A percentile compares a stretch with the other conserved stretches of the same genome.
phyloP scores from a whole-genome alignment of 1,140 invertebrate genomes.

The Pseudomyrmex flavicornis region DNA sequence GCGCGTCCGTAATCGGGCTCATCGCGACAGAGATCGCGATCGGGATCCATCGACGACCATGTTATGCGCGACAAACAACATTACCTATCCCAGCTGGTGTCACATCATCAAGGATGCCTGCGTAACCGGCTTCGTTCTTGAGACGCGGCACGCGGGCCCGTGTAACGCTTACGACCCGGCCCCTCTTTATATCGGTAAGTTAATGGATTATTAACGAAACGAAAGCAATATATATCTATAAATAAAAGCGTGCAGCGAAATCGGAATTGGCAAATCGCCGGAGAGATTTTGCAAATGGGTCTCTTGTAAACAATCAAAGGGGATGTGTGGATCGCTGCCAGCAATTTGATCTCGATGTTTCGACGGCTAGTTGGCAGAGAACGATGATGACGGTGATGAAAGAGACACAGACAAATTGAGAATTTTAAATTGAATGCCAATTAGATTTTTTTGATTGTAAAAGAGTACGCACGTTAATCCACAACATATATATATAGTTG shows the following conservation, averaged over 20 bases:
- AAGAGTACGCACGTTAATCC: too few relatives aligned
- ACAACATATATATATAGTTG: too few relatives aligned
- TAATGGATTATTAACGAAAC: slow-evolving; percentile 19
- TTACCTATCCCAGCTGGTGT: slow-evolving; percentile 95
- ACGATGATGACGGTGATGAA: background rate
- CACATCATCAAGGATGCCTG: slow-evolving; percentile 94
- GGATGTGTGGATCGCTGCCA: background rate
- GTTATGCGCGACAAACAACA: slow-evolving; percentile 93
- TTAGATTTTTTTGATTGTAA: too few relatives aligned
- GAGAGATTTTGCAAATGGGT: background rate
- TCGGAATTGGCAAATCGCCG: background rate
- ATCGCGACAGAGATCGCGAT: slow-evolving; percentile 84
- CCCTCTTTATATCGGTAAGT: slow-evolving; percentile 78
- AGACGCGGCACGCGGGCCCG: slow-evolving; percentile 90
- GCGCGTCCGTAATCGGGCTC: slow-evolving; percentile 78
- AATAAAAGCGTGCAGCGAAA: background rate
- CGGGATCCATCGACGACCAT: slow-evolving; percentile 80
- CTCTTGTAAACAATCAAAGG: slow-evolving; percentile 19
- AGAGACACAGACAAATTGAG: background rate
- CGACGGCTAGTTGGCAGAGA: background rate
- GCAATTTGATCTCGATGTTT: background rate
- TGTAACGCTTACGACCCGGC: slow-evolving; percentile 85
- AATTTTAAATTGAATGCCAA: background rate
- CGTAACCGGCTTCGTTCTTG: slow-evolving; percentile 91
- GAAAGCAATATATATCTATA: background rate